phyloP scores from a whole-genome alignment of 2,113 vertebrate genomes.

The Alectura lathami region DNA sequence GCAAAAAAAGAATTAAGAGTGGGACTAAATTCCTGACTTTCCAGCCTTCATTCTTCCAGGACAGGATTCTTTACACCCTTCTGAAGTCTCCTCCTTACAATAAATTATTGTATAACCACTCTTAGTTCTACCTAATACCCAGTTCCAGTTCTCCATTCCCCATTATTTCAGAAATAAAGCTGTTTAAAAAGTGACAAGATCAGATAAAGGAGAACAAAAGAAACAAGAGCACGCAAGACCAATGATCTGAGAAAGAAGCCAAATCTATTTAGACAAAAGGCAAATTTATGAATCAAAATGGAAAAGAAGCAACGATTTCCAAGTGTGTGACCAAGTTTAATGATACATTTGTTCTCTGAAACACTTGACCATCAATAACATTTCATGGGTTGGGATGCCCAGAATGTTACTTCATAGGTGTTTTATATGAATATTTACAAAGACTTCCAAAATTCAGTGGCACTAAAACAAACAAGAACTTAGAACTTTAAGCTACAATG shows the following conservation, averaged over 20 bases:
- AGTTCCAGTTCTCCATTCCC: not conserved
- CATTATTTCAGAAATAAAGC: not conserved
- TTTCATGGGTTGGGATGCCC: conserved; percentile 62
- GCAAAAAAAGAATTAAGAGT: not conserved
- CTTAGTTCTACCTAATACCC: not conserved
- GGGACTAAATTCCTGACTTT: not conserved
- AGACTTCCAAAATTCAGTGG: conserved; percentile 75
- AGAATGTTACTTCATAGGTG: conserved; percentile 84
- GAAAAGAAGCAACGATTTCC: conserved; percentile 62
- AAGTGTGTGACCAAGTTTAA: conserved; percentile 76
- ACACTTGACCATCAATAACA: conserved; percentile 84
- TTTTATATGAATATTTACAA: conserved; percentile 79
- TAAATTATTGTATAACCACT: not conserved
- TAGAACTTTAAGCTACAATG: conserved; percentile 80
- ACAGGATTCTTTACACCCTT: not conserved
- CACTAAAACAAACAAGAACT: conserved; percentile 73
- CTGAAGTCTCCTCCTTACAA: not conserved
- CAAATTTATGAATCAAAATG: not conserved
- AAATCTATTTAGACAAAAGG: not conserved
- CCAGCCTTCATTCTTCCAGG: not conserved
- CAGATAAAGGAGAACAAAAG: not conserved
- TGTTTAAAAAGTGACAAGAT: not conserved
- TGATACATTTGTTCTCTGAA: conserved; percentile 76
- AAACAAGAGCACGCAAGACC: not conserved
- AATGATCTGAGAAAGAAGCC: not conserved